Percentiles rank a stretch among this genome's conserved stretches.
Evolutionary conservation across 2,888 invertebrate species (phyloP).

Genomic region (Sinhomidia bicolor): DNA sequence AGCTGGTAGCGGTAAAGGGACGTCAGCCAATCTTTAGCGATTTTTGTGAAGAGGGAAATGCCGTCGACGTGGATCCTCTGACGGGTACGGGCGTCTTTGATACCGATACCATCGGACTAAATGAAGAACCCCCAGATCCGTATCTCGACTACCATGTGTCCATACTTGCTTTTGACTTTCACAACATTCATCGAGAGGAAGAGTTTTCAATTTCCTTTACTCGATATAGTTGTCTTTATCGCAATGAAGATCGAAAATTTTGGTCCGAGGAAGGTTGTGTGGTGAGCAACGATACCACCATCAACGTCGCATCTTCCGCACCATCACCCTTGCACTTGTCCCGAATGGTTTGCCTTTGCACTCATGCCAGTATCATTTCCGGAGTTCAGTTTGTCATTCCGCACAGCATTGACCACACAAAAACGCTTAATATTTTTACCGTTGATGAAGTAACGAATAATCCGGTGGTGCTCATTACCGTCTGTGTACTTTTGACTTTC

Average conservation of each 20-base stretch:
- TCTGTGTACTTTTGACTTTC: slow-evolving; percentile 58
- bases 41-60: slow-evolving; percentile 24
- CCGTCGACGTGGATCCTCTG: background rate
- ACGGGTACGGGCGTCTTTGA: slow-evolving; percentile 15
- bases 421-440: slow-evolving; percentile 57
- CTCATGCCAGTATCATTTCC: slow-evolving; percentile 74
- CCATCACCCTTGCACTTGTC: background rate
- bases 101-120: slow-evolving; percentile 7
- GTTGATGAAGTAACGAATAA: slow-evolving; percentile 66
- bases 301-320: background rate
- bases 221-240: slow-evolving; percentile 64
- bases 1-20: background rate
- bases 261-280: slow-evolving; percentile 74
- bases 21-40: slow-evolving; percentile 19
- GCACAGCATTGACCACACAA: slow-evolving; percentile 48
- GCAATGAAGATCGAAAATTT: slow-evolving; percentile 67
- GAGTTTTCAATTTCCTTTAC: slow-evolving; percentile 50
- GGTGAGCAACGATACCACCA: slow-evolving; percentile 16
- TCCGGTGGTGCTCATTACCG: slow-evolving; percentile 68
- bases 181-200: background rate
- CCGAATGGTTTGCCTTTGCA: slow-evolving; percentile 63
- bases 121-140: slow-evolving; percentile 41
- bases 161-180: slow-evolving; percentile 49
- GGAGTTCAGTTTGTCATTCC: slow-evolving; percentile 73
- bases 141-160: slow-evolving; percentile 72